Percentiles rank a stretch among this genome's conserved stretches.
phyloP scores from a whole-genome alignment of 2,113 vertebrate species.

The Mormyrus iriodes region DNA sequence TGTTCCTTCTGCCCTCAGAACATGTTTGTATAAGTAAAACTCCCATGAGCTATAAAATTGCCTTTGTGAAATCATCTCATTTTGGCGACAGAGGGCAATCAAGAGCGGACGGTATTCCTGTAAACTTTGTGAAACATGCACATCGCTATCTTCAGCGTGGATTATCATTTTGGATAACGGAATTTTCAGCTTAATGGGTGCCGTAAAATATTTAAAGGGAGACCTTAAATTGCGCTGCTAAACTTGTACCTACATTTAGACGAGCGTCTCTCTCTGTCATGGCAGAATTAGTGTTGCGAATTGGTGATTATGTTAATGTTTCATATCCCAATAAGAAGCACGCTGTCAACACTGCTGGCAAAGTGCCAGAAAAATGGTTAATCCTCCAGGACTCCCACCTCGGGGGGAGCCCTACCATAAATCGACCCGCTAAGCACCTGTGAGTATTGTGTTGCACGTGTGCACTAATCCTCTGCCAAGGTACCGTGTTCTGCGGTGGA shows the following conservation, averaged over 20 bases:
- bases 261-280: neutral
- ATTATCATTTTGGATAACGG: neutral
- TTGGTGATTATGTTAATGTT: neutral
- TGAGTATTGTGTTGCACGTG: neutral
- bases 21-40: no score
- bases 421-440: neutral
- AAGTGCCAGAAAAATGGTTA: neutral
- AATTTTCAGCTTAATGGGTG: constrained; percentile 1
- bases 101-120: neutral
- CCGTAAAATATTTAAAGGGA: constrained; percentile 5
- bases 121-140: neutral
- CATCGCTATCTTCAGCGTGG: neutral
- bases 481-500: neutral
- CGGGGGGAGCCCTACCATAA: neutral
- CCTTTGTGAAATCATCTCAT: neutral
- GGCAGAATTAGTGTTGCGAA: neutral
- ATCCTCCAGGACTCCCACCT: neutral
- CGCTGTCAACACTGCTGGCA: neutral
- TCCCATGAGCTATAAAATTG: no score
- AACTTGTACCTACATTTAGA: neutral
- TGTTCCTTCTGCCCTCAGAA: no score
- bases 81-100: neutral
- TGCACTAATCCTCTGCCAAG: neutral
- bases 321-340: neutral
- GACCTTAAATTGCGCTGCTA: neutral